phyloP scores from a whole-genome alignment of 2,888 invertebrate species.

The Spialia ferax region DNA sequence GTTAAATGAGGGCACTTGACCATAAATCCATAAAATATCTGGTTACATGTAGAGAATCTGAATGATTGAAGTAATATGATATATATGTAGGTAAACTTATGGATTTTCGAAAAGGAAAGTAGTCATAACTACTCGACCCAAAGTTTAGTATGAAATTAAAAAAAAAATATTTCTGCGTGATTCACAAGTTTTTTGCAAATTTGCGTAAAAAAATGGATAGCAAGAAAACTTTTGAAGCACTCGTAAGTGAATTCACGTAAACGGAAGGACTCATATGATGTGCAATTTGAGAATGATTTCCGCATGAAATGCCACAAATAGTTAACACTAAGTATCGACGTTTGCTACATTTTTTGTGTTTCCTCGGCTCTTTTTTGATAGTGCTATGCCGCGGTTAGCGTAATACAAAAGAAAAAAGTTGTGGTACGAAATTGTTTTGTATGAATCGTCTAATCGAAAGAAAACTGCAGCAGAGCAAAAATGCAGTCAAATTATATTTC shows the following conservation, averaged over 20 bases:
- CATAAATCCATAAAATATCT: slow-evolving; percentile 66
- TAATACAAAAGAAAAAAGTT: slow-evolving; percentile 1
- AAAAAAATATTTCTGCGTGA: not conserved
- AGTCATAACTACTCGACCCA: not conserved
- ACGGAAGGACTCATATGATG: slow-evolving; percentile 73
- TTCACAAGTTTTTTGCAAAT: slow-evolving; percentile 14
- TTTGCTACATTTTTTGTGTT: slow-evolving; percentile 67
- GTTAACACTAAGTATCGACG: slow-evolving; percentile 64
- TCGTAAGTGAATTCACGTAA: slow-evolving; percentile 51
- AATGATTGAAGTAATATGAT: slow-evolving; percentile 68
- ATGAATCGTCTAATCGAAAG: not conserved
- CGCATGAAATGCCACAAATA: slow-evolving; percentile 78
- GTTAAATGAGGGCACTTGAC: slow-evolving; percentile 70
- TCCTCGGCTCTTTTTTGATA: slow-evolving; percentile 60
- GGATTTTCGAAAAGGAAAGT: slow-evolving; percentile 17
- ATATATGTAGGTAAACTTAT: no score
- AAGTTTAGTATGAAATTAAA: not conserved
- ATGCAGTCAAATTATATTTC: not conserved
- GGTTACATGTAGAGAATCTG: slow-evolving; percentile 63
- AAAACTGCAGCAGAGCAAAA: not conserved
- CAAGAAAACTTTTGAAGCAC: slow-evolving; percentile 12
- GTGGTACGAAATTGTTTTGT: slow-evolving; percentile 13
- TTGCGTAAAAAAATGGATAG: slow-evolving; percentile 43
- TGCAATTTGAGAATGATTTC: slow-evolving; percentile 85
- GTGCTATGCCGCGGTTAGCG: slow-evolving; percentile 58